Base-by-base conservation (phyloP, 2,113 vertebrate genomes). In the Entelurus aequoreus region DNA sequence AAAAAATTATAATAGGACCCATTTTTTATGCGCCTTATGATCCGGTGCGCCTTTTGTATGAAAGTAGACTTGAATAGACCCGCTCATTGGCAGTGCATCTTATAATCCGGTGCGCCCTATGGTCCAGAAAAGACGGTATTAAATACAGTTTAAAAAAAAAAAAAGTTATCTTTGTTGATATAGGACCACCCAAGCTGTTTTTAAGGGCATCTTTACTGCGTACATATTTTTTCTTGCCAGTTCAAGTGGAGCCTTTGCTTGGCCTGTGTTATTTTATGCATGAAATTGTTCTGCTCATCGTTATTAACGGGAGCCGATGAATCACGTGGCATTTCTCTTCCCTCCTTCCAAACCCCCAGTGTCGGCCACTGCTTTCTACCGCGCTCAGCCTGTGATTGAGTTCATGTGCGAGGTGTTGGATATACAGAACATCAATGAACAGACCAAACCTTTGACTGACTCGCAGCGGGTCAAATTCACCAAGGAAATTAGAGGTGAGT, bases 341-440 rank as follows among this genome's bases (percentile, higher is more conserved):
- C 77, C 48, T 60, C 28, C 59, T 19, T 75, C 21, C 42, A 58
- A 77, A 99, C 95, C 21, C 28, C 59, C 78, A 99, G 97, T 98
- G 72, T 99, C 97, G 42, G 97, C 97, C 7, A 99, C 96, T 12
- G 97, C 97, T 76, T 99, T 99, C 87, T 99, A 99, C 86, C 93
- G 96, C 40, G 96, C 97, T 62, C 97, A 99, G 87, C 96, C 97
- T 42, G 96, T 99, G 69, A 99, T 98, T 38, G 97, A 99, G 84
- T 98, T 99, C 88, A 99, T 99, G 97, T 99, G 97, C 0, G 97
- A 99, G 69, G 96, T 99, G 75, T 86, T 99, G 75, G 97, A 99
- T 69, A 96, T 99, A 72, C 96, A 98, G 86, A 98, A 94, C 88
- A 98, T 98, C 89, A 98, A 96, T 36, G 97, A 99, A 68, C 97